Base-by-base conservation (phyloP, 2,797 vertebrate genomes). In the Alcedo quadribrachys region DNA sequence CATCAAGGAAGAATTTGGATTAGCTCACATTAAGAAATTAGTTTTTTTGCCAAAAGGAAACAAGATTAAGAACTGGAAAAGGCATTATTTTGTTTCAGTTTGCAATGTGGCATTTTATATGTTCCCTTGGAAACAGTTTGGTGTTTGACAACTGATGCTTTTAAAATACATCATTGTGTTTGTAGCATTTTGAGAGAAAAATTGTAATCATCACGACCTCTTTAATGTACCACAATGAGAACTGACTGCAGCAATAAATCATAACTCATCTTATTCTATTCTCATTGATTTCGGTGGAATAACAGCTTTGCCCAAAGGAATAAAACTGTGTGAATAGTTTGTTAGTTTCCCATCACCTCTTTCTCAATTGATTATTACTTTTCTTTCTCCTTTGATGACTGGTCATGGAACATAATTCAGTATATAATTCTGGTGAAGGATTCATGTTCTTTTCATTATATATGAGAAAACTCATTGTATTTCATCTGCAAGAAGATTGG, bases 161-260 rank as follows among this genome's bases (percentile, higher is more conserved):
- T 89, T 55, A 62, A 68, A 93, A 90, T 82, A 25, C 6, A 2
- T 66, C 4, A 0, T 55, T 24, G 32, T 83, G 63, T 89, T 83
- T 87, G 66, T 74, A 79, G 43, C 54, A 3, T 12, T 81, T 80
- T 58, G 60, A 81, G 89, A 73, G 80, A 83, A 76, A 94, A 81
- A 43, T 84, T 92, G 77, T 43, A 91, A 94, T 88, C 88, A 79
- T 79, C 81, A 35, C 16, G 6, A 35, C 60, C 84, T 83, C 79
- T 78, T 63, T 93, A 78, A 83, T 54, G 48, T 55, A 66, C 51
- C 63, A 46, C 93, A 83, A 78, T 85, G 90, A 92, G 87, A 92
- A 69, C 92, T 95, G 93, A 92, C 94, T 91, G 81, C 93, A 92
- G 69, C 84, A 90, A 92, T 96, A 96, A 92, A 94, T 94, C 95